phyloP scores from a whole-genome alignment of 2,113 vertebrate species.

The Ascaphus truei region DNA sequence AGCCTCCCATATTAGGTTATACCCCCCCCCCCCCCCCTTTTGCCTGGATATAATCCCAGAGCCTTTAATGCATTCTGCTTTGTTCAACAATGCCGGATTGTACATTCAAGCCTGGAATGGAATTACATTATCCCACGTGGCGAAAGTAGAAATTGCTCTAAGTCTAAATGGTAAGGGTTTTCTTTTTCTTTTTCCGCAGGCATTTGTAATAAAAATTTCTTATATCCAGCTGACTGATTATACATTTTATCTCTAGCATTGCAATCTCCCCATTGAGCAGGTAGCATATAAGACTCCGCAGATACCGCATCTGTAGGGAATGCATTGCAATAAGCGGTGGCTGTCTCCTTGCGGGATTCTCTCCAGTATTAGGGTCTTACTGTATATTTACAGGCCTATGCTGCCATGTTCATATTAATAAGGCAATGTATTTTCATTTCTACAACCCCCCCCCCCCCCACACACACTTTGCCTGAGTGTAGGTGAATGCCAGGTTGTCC shows the following conservation, averaged over 20 bases:
- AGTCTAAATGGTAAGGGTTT: slow-evolving; percentile 49
- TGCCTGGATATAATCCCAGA: neutral
- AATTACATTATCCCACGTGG: slow-evolving; percentile 4
- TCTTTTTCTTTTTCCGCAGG: slow-evolving; percentile 37
- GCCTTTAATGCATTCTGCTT: neutral
- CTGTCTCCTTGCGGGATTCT: slow-evolving; percentile 63
- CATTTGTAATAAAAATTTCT: slow-evolving; percentile 45
- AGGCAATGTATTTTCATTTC: slow-evolving; percentile 60
- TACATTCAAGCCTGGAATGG: neutral
- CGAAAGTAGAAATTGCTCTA: neutral
- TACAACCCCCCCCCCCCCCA: too few relatives aligned
- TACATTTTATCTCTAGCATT: slow-evolving; percentile 44
- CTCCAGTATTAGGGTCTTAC: slow-evolving; percentile 52
- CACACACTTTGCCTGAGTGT: slow-evolving; percentile 56
- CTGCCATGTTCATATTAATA: slow-evolving; percentile 66
- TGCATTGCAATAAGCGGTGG: slow-evolving; percentile 48
- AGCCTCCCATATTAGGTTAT: neutral
- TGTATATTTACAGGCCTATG: slow-evolving; percentile 55
- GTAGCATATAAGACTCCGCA: slow-evolving; percentile 43
- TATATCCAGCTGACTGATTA: slow-evolving; percentile 53
- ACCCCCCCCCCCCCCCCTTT: neutral
- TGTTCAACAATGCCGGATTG: neutral
- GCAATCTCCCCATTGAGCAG: neutral
- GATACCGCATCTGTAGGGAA: slow-evolving; percentile 59
- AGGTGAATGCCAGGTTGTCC: slow-evolving; percentile 70